phyloP scores from a whole-genome alignment of 64 coral and sea anemone genomes.

The Actinia tenebrosa region DNA sequence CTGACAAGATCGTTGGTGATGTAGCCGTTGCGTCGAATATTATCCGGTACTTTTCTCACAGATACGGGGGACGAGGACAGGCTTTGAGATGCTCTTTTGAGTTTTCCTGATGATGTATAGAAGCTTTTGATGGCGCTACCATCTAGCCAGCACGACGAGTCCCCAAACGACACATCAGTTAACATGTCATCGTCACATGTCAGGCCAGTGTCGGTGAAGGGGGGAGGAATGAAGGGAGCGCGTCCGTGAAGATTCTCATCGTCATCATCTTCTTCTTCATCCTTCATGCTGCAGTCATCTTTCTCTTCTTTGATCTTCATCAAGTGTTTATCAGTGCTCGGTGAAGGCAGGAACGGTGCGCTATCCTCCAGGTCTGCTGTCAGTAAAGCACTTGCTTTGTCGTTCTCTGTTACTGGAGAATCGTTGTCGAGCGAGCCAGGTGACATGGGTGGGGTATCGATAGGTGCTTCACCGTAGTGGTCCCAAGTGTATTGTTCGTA shows the following conservation, averaged over 20 bases:
- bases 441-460: conserved; percentile 24
- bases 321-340: conserved; percentile 24
- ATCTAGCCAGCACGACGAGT: conserved; percentile 56
- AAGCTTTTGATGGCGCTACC: conserved; percentile 20
- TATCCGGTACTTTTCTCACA: conserved; percentile 25
- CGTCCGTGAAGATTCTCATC: conserved; percentile 40
- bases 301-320: conserved; percentile 18
- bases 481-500: conserved; percentile 52
- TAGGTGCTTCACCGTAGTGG: conserved; percentile 48
- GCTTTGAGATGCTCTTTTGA: conserved; percentile 15
- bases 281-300: neutral
- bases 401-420: neutral
- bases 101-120: conserved; percentile 1
- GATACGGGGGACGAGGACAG: conserved; percentile 25
- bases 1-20: conserved; percentile 58
- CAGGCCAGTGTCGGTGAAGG: conserved; percentile 50
- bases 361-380: conserved; percentile 19
- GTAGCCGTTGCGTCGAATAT: conserved; percentile 41
- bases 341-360: conserved; percentile 33
- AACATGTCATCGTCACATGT: conserved; percentile 64
- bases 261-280: conserved; percentile 42
- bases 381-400: conserved; percentile 26
- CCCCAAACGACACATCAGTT: conserved; percentile 67
- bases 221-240: conserved; percentile 79
- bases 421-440: neutral